Evolutionary conservation across 1,140 invertebrate genomes (phyloP), one percentile per base, ranked within the genome.

Genomic region (Brachionus rotundiformis): DNA sequence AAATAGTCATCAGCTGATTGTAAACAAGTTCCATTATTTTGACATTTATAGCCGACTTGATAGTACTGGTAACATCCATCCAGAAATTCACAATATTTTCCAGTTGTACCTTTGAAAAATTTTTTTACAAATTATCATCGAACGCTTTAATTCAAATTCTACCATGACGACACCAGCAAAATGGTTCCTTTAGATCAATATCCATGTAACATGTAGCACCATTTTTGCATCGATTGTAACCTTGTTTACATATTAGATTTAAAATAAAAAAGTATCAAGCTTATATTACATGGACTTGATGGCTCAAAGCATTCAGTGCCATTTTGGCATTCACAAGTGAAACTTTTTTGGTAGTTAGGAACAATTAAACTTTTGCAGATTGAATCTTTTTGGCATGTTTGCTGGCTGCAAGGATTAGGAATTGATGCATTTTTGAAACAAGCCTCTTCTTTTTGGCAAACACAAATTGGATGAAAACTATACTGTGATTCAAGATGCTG

Each of bases 1-100:
- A 54, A 54, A 54, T 54, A 54, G 19, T 54, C 49, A 54, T 54
- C 49, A 16, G 13, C 49, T 54, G 49, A 54, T n/a, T 54, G 49
- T 1, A 54, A 2, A 54, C n/a, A 54, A 54, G 23, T 19, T 54
- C 49, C n/a, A 16, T 19, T 54, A 19, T 54, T 19, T 54, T 54
- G 13, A n/a, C 23, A 54, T 7, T 54, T 54, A 16, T 54, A 54
- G 2, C 23, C 23, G 13, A 16, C 13, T 54, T 54, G 36, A 39
- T 39, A 39, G 13, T 39, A 39, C 13, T 39, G 7, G 36, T 39
- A 39, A 11, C 36, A 39, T 39, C 5, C 36, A 2, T 39, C 36
- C 36, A 39, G 13, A 39, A 2, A 39, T 39, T 39, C 7, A 6
- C 36, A 39, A 39, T 39, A 39, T 6, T 39, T 39, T 39, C 36